phyloP scores from a whole-genome alignment of 2,888 invertebrate genomes.

The Hydrotaea cyrtoneurina region DNA sequence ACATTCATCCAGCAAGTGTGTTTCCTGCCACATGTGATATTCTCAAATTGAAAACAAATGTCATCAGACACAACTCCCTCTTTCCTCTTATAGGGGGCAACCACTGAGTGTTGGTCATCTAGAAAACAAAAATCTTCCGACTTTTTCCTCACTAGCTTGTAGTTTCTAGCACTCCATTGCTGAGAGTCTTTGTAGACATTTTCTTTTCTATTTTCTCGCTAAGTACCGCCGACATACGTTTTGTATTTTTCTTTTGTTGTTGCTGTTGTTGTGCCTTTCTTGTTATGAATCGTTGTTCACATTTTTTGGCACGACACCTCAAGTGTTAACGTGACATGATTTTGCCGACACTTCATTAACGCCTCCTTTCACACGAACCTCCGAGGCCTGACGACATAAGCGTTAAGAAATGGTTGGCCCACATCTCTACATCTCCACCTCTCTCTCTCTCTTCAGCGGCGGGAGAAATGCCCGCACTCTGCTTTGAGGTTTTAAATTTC shows the following conservation, averaged over 20 bases:
- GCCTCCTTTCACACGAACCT: constrained; percentile 52
- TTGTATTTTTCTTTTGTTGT: constrained; percentile 12
- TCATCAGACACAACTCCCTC: too few relatives aligned
- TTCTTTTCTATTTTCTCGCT: neutral
- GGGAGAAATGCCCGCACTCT: neutral
- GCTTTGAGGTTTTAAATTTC: neutral
- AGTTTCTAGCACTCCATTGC: too few relatives aligned
- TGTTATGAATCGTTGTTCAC: neutral
- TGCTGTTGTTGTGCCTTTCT: neutral
- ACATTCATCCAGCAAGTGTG: too few relatives aligned
- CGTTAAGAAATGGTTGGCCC: neutral
- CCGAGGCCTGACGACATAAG: constrained; percentile 33
- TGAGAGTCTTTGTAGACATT: neutral
- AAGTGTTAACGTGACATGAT: constrained; percentile 56
- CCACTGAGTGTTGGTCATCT: too few relatives aligned
- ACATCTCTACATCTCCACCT: neutral
- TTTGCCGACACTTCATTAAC: constrained; percentile 58
- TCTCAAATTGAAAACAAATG: too few relatives aligned
- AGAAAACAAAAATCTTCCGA: too few relatives aligned
- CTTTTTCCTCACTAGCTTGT: too few relatives aligned
- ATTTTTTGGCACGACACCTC: constrained; percentile 47
- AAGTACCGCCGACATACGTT: constrained; percentile 1
- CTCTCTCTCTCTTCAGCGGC: too few relatives aligned
- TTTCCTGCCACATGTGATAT: too few relatives aligned
- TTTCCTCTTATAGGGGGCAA: too few relatives aligned